phyloP scores from a whole-genome alignment of 2,797 vertebrate species.

The Cygnus olor region DNA sequence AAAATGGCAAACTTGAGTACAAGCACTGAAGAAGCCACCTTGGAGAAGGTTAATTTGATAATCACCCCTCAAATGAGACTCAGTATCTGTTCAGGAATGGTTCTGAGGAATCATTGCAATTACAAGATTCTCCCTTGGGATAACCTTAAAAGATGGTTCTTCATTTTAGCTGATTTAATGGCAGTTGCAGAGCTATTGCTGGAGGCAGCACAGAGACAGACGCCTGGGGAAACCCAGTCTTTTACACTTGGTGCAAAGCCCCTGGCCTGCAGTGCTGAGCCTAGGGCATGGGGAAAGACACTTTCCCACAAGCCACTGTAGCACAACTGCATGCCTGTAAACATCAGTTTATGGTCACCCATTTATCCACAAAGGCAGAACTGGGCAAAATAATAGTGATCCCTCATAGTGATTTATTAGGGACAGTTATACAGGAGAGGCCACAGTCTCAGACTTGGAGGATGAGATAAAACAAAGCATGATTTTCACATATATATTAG shows the following conservation, averaged over 20 bases:
- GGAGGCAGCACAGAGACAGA: background rate
- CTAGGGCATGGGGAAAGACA: background rate
- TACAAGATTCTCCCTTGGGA: background rate
- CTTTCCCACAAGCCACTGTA: background rate
- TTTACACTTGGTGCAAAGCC: background rate
- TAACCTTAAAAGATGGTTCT: background rate
- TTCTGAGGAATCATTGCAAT: background rate
- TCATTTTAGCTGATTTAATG: background rate
- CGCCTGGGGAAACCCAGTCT: fast-evolving
- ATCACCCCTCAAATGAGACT: background rate
- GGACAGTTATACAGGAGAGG: background rate
- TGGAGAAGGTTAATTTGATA: background rate
- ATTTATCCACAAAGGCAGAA: background rate
- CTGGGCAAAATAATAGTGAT: background rate
- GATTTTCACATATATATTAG: background rate
- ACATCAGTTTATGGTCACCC: background rate
- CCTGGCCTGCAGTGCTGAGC: background rate
- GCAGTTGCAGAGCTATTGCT: background rate
- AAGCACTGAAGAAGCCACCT: background rate
- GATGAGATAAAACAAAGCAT: background rate
- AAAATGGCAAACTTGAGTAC: background rate
- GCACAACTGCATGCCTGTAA: fast-evolving
- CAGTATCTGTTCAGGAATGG: background rate
- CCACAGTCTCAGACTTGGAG: background rate
- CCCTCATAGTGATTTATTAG: background rate